A percentile compares a stretch with the other conserved stretches of the same genome.
These are phyloP conservation scores for Euleptes europaea DNA, from an alignment of 2,113 vertebrate species.

Conservation along the genomic window DNA sequence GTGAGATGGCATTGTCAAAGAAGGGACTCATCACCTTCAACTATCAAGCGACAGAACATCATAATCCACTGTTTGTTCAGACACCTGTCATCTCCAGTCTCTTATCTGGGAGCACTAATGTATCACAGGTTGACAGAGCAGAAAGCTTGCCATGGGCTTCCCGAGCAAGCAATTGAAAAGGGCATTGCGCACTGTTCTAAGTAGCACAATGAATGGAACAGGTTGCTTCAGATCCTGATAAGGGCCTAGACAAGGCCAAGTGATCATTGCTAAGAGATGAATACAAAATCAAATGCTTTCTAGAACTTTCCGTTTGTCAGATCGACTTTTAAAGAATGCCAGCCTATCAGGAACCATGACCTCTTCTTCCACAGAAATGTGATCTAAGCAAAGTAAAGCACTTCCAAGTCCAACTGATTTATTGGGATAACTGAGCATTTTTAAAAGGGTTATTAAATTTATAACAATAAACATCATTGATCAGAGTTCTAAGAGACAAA, in stretches of 20 bases:
- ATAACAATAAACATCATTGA: too few relatives aligned
- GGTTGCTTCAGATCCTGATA: neutral
- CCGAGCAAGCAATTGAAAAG: rapidly evolving
- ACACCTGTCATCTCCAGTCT: constrained; percentile 52
- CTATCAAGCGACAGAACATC: neutral
- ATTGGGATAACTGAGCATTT: neutral
- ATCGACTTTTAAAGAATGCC: too few relatives aligned
- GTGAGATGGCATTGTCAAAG: neutral
- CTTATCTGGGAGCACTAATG: neutral
- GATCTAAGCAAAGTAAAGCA: neutral
- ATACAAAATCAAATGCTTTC: neutral
- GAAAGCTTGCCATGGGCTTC: neutral
- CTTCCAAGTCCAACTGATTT: neutral
- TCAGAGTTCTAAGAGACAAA: too few relatives aligned
- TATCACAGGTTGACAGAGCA: constrained; percentile 45
- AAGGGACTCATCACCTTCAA: rapidly evolving
- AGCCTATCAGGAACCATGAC: neutral
- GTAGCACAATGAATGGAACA: neutral
- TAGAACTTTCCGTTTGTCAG: too few relatives aligned
- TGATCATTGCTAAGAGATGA: neutral
- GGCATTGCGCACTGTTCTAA: rapidly evolving
- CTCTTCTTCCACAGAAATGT: neutral
- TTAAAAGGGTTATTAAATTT: neutral
- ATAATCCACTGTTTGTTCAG: constrained; percentile 17
- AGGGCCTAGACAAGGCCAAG: too few relatives aligned